Conservation (phyloP, 92 coral and sea anemone genomes). For the Chrysogorgia sp. region DNA sequence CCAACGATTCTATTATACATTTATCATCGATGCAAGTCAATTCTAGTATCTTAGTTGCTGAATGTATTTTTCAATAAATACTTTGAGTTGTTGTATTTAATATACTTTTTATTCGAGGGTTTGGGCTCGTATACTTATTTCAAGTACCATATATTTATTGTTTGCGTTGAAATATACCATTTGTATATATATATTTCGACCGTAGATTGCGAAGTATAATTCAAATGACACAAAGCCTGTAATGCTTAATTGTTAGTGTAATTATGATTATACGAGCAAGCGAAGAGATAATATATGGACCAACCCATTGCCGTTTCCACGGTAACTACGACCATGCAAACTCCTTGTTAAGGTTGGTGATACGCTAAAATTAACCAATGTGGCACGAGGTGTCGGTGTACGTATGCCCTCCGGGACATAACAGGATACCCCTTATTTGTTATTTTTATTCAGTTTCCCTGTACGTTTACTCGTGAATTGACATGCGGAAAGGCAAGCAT, state of each 20-base stretch:
- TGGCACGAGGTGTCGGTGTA: too few species aligned
- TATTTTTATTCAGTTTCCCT: too few species aligned
- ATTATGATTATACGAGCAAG: constrained; percentile 37
- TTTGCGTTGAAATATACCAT: constrained; percentile 37
- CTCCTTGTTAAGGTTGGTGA: too few species aligned
- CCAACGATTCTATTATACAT: constrained; percentile 36
- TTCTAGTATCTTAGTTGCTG: background rate
- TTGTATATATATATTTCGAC: constrained; percentile 42
- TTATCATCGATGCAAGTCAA: constrained; percentile 1
- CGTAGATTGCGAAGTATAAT: constrained; percentile 31
- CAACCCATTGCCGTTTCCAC: too few species aligned
- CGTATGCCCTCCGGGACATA: too few species aligned
- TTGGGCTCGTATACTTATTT: background rate
- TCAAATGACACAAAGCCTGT: constrained; percentile 21
- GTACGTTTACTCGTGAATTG: too few species aligned
- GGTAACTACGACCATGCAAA: too few species aligned
- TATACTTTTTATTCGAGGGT: background rate
- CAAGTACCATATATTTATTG: background rate
- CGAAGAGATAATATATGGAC: constrained; percentile 26
- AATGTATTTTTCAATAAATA: background rate
- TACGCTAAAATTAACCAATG: too few species aligned
- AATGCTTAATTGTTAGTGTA: constrained; percentile 9
- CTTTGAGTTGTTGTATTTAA: background rate
- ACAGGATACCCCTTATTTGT: too few species aligned
- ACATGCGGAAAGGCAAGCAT: too few species aligned